These are phyloP conservation scores for Ammospiza caudacuta DNA, from an alignment of 2,113 vertebrate species.

Conservation along the genomic window DNA sequence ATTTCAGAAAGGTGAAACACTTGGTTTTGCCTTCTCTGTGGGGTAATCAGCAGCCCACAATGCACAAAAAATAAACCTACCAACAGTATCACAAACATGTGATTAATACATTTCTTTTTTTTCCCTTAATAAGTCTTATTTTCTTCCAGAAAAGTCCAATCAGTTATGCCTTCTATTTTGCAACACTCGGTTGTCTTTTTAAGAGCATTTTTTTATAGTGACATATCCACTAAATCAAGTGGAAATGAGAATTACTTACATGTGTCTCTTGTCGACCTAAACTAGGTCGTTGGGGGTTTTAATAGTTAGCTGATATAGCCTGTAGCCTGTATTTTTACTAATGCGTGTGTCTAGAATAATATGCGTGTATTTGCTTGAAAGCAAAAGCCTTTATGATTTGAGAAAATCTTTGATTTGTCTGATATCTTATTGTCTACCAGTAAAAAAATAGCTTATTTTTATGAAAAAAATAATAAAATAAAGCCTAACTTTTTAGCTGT, in stretches of 20 bases:
- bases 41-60: not conserved
- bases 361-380: not conserved
- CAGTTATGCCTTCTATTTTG: not conserved
- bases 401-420: not conserved
- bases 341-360: not conserved
- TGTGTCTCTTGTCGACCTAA: not conserved
- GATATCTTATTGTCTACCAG: not conserved
- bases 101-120: not conserved
- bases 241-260: not conserved
- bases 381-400: not conserved
- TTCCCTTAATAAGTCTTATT: not conserved
- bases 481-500: not conserved
- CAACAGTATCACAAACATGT: not conserved
- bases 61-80: not conserved
- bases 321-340: not conserved
- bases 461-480: not conserved
- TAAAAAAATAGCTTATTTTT: not conserved
- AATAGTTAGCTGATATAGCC: not conserved
- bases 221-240: not conserved
- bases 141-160: not conserved
- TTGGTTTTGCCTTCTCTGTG: not conserved
- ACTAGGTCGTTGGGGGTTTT: not conserved
- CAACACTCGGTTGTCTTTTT: not conserved
- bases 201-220: not conserved
- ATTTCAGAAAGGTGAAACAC: not conserved